A percentile compares a stretch with the other conserved stretches of the same genome.
Conservation (phyloP, 2,797 vertebrate genomes). For the Choloepus didactylus region DNA sequence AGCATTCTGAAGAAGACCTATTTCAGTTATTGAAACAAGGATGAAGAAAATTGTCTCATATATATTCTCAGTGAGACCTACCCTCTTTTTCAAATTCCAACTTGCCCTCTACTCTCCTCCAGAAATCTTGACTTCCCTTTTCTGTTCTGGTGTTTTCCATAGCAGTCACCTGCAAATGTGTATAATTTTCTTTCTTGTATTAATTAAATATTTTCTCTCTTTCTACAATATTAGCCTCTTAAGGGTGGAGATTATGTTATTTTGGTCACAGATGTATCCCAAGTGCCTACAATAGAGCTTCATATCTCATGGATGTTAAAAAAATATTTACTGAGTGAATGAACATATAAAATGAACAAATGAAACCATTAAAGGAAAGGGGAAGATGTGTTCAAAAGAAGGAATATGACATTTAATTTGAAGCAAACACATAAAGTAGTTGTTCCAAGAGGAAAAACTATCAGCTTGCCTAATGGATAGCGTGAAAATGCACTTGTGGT, state of each 20-base stretch:
- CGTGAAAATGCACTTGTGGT: background rate
- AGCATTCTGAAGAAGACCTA: fast-evolving
- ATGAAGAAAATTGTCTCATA: fast-evolving
- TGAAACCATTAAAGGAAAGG: background rate
- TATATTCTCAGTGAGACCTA: fast-evolving
- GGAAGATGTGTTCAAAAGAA: background rate
- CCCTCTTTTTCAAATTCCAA: background rate
- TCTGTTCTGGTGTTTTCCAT: background rate
- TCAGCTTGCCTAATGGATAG: background rate
- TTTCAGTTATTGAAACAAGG: background rate
- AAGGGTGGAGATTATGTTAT: background rate
- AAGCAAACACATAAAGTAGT: background rate
- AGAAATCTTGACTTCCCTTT: fast-evolving
- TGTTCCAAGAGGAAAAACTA: background rate
- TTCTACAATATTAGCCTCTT: fast-evolving
- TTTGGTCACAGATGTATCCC: background rate
- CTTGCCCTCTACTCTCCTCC: too few species aligned
- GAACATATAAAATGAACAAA: background rate
- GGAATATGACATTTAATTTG: background rate
- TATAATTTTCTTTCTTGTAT: background rate
- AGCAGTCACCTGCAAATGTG: background rate
- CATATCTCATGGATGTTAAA: fast-evolving
- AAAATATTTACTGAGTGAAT: background rate
- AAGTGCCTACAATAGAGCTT: fast-evolving
- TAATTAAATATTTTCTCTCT: background rate